Percentiles rank a stretch among this genome's conserved stretches.
These are phyloP conservation scores for Chiroxiphia lanceolata DNA, from an alignment of 2,797 vertebrate species.

Conservation along the genomic window DNA sequence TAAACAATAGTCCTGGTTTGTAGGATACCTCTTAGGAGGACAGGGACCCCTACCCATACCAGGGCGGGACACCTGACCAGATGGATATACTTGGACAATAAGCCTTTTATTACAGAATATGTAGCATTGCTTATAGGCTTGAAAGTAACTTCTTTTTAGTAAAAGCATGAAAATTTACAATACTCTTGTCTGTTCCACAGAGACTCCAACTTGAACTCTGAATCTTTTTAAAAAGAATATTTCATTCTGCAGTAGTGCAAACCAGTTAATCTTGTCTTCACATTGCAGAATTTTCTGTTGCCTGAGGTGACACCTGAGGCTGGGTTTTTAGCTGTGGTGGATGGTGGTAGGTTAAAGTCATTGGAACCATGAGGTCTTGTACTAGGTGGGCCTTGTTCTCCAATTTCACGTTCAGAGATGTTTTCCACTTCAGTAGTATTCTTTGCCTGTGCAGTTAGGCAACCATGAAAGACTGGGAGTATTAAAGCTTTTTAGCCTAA, in stretches of 20 bases:
- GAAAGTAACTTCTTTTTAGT: neutral
- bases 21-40: neutral
- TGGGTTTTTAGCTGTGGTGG: neutral
- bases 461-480: neutral
- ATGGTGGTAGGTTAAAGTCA: neutral
- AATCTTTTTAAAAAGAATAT: neutral
- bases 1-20: neutral
- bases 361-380: neutral
- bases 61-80: neutral
- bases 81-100: neutral
- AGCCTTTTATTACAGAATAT: neutral
- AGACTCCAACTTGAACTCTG: neutral
- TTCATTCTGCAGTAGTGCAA: neutral
- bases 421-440: neutral
- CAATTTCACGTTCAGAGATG: fast-evolving
- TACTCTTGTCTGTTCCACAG: neutral
- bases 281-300: neutral
- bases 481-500: neutral
- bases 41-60: neutral
- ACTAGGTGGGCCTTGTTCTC: neutral
- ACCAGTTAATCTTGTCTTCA: neutral
- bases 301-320: neutral
- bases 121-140: neutral
- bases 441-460: neutral
- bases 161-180: neutral